phyloP scores from a whole-genome alignment of 2,888 invertebrate genomes.

The Phymatocera aterrima region DNA sequence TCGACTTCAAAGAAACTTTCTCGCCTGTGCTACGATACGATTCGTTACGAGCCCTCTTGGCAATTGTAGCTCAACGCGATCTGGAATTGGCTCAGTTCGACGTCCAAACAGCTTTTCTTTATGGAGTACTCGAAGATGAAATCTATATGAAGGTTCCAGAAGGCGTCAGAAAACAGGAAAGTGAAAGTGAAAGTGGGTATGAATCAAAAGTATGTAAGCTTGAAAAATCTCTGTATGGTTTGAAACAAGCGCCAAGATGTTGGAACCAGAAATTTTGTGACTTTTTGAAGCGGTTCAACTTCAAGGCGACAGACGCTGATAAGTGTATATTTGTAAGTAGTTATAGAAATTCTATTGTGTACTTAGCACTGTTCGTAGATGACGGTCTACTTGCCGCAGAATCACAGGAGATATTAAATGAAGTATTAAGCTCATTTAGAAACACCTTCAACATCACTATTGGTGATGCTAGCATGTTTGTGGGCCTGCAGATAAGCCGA shows the following conservation, averaged over 20 bases:
- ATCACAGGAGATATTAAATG: slow-evolving; percentile 43
- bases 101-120: slow-evolving; percentile 18
- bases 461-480: slow-evolving; percentile 49
- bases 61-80: slow-evolving; percentile 32
- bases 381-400: slow-evolving; percentile 53
- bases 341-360: slow-evolving; percentile 44
- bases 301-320: slow-evolving; percentile 53
- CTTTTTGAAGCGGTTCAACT: slow-evolving; percentile 52
- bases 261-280: slow-evolving; percentile 20
- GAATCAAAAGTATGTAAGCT: neutral
- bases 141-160: slow-evolving; percentile 16
- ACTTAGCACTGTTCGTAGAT: slow-evolving; percentile 55
- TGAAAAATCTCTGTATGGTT: neutral
- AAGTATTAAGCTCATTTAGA: slow-evolving; percentile 44
- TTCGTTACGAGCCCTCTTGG: slow-evolving; percentile 40
- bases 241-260: slow-evolving; percentile 21
- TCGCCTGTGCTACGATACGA: slow-evolving; percentile 43
- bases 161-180: neutral
- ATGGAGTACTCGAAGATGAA: neutral
- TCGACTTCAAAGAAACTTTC: slow-evolving; percentile 43
- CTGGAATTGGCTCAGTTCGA: slow-evolving; percentile 44
- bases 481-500: slow-evolving; percentile 53
- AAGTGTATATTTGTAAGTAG: slow-evolving; percentile 54
- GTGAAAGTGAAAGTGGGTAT: neutral
- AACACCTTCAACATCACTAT: slow-evolving; percentile 50